Conservation (phyloP, 2,888 invertebrate genomes). For the Tetheella fluctuosa region DNA sequence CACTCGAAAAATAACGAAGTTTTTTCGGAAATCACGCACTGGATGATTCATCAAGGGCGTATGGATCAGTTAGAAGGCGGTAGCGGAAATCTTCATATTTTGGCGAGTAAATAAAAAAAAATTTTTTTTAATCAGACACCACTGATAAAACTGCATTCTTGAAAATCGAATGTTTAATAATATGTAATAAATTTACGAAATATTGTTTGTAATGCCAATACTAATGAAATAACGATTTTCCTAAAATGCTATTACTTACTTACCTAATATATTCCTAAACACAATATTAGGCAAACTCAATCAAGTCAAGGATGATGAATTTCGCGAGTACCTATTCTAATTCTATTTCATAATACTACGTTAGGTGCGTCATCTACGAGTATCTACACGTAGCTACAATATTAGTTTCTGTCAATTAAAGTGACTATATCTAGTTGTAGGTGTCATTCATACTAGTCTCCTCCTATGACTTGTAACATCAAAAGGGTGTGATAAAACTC, state of each 20-base stretch:
- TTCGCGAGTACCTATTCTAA: neutral
- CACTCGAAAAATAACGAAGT: constrained; percentile 36
- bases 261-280: neutral
- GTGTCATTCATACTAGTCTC: constrained; percentile 7
- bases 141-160: neutral
- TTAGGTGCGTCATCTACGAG: neutral
- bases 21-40: constrained; percentile 58
- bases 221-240: no score
- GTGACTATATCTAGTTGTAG: neutral
- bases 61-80: constrained; percentile 19
- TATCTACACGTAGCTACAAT: neutral
- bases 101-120: neutral
- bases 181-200: no score
- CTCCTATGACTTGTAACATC: constrained; percentile 12
- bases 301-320: neutral
- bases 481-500: constrained; percentile 22
- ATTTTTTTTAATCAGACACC: neutral
- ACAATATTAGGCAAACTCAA: neutral
- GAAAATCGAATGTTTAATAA: neutral
- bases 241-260: no score
- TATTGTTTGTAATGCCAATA: no score
- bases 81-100: constrained; percentile 16
- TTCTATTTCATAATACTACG: neutral
- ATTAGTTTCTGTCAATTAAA: neutral
- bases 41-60: constrained; percentile 60